phyloP scores from a whole-genome alignment of 1,140 invertebrate species.

The Arion vulgaris region DNA sequence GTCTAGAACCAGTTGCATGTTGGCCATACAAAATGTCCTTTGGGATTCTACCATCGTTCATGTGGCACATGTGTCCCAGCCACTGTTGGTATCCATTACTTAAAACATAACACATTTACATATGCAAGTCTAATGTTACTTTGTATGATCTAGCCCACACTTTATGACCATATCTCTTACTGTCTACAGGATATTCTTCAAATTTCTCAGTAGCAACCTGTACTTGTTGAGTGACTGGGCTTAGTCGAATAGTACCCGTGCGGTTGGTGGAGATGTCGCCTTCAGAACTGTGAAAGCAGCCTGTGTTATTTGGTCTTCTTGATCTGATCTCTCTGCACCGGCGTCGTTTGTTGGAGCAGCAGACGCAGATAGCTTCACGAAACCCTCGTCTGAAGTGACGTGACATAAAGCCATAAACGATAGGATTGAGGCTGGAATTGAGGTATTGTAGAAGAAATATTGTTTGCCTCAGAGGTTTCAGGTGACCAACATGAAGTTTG shows the following conservation, averaged over 20 bases:
- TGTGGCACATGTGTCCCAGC: too few relatives aligned
- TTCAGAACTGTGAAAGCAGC: neutral
- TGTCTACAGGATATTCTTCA: neutral
- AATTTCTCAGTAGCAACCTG: neutral
- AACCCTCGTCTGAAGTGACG: constrained; percentile 83
- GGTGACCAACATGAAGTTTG: constrained; percentile 73
- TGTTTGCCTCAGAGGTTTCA: constrained; percentile 78
- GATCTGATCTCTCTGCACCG: neutral
- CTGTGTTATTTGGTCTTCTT: neutral
- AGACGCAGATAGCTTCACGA: constrained; percentile 58
- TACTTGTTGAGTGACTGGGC: constrained; percentile 12
- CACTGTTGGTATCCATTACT: too few relatives aligned
- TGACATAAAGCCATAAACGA: constrained; percentile 87
- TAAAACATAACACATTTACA: too few relatives aligned
- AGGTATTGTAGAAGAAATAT: constrained; percentile 77
- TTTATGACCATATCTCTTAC: neutral
- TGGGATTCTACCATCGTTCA: too few relatives aligned
- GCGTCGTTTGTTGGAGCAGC: constrained; percentile 16
- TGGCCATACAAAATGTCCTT: too few relatives aligned
- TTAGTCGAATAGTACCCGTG: constrained; percentile 25
- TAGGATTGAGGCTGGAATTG: constrained; percentile 83
- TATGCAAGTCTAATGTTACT: neutral
- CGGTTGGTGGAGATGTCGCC: neutral
- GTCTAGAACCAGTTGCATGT: too few relatives aligned
- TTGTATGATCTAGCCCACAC: constrained; percentile 16